Base-by-base conservation (phyloP, 2,113 vertebrate genomes). In the Gobius niger region DNA sequence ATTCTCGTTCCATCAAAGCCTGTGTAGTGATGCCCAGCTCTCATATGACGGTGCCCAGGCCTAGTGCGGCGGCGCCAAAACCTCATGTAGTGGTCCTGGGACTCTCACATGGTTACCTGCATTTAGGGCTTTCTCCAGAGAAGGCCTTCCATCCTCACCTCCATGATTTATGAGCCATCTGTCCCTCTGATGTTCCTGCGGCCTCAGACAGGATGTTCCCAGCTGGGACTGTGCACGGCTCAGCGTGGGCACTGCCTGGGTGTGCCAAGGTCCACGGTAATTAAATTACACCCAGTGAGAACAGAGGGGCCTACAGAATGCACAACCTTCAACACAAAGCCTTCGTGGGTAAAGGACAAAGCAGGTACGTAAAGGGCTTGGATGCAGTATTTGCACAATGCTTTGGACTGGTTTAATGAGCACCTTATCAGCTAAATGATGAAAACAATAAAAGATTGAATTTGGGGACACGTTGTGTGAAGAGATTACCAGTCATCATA, bases 141-240 rank as follows among this genome's bases (percentile, higher is more conserved):
- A 91, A 87, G 85, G 69, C 80, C 85, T 85, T 86, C 85, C 67
- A 68, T 87, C 73, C 73, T 82, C 82, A 90, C 86, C 80, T 91
- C 79, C 87, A 91, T 92, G 90, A 92, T 91, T 92, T 91, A 92
- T 91, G 89, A 91, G 89, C 92, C 92, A 93, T 93, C 91, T 93
- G 92, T 89, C 88, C 52, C 71, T 93, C 90, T 90, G 90, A 91
- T 93, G 90, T 88, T 92, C 88, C 88, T 82, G 85, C 87, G 83
- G 85, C 78, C 86, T 70, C 72, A 86, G 85, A 90, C 89, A 88
- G 90, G 91, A 92, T 89, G 90, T 91, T 88, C 86, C 88, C 82
- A 80, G 88, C 86, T 91, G 90, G 91, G 85, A 65, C 74, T 85
- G 81, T 67, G 77, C 80, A 78, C 81, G 24, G 67, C 84, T 78